Base-by-base conservation (phyloP, 2,797 vertebrate genomes). In the Pipistrellus pipistrellus region DNA sequence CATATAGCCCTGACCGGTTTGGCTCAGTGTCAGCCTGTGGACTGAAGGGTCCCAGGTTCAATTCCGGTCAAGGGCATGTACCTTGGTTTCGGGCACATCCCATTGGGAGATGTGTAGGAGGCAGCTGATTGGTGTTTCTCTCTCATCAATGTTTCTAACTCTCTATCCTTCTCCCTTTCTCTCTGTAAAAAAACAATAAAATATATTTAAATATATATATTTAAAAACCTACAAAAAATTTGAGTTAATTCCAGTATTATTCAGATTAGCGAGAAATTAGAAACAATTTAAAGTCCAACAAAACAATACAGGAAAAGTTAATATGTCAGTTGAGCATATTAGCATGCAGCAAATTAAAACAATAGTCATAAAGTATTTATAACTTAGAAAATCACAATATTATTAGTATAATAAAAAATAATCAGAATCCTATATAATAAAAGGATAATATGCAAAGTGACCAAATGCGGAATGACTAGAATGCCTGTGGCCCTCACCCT, bases 321-420 rank as follows among this genome's bases (percentile, higher is more conserved):
- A 57, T 62, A 78, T 6, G n/a, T 30, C 30, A 30, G 18, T 41
- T 90, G 46, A 90, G 17, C 48, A 23, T 32, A 55, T 87, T 83
- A 73, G 68, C 41, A 94, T 21, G 17, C 5, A 76, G 41, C 20
- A 87, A 87, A 38, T 82, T 78, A 27, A 90, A 92, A 86, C 77
- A 23, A 89, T 71, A 46, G 64, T 66, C 57, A 68, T n/a, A 76
- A 92, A 18, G 32, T 85, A 93, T 85, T 84, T 90, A 27, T 38
- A 90, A 59, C 15, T 87, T 90, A 82, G 55, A 87, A 90, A 87
- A 84, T 78, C 62, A 87, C 27, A 90, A 4, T 94, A 69, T 62
- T 89, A 44, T 69, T 53, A 76, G 30, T 59, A 3, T 68, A 78
- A 85, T 80, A 88, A 35, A 35, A 30, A 83, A 21, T 25, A 81